phyloP scores from a whole-genome alignment of 2,888 invertebrate genomes.

The Ophion obscuratus region DNA sequence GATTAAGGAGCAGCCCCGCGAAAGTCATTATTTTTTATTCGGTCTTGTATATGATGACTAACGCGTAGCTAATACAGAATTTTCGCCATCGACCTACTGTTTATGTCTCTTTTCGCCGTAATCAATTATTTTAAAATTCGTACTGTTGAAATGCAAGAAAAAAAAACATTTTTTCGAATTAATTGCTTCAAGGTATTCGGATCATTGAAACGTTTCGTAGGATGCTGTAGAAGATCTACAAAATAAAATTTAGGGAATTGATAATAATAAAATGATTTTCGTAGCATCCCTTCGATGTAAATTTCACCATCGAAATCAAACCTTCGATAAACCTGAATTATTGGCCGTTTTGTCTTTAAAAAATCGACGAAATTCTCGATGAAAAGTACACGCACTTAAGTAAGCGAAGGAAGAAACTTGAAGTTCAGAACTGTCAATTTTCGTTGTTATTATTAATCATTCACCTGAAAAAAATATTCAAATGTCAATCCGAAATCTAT shows the following conservation, averaged over 20 bases:
- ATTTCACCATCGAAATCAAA: neutral
- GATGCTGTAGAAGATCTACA: neutral
- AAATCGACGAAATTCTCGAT: neutral
- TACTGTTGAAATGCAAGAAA: neutral
- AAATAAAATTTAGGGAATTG: neutral
- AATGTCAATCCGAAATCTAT: neutral
- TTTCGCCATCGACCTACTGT: neutral
- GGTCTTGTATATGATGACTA: neutral
- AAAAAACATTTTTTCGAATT: neutral
- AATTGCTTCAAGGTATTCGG: neutral
- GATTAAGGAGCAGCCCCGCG: conserved; percentile 35
- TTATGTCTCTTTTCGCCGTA: neutral
- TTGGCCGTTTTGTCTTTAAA: neutral
- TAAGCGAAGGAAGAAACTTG: neutral
- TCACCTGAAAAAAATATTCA: neutral
- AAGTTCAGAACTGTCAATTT: neutral
- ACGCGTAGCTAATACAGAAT: neutral
- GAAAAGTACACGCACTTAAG: neutral
- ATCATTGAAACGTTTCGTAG: neutral
- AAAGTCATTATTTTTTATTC: conserved; percentile 12
- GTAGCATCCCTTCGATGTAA: neutral
- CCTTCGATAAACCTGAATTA: neutral
- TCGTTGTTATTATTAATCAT: neutral
- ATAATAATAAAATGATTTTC: neutral
- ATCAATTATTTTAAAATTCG: neutral